Conservation (phyloP, 2,113 vertebrate genomes). For the Danio rerio region GRCz12tu NC_133197.1:12744001-12744500, state of each 20-base stretch:
- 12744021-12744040: background rate
- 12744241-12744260: conserved; percentile 3
- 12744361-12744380: conserved; percentile 65
- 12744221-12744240: conserved; percentile 36
- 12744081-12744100: background rate
- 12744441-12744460: conserved; percentile 68
- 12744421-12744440: conserved; percentile 55
- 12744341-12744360: conserved; percentile 46
- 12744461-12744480: background rate
- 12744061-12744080: background rate
- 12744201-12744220: background rate
- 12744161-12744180: background rate
- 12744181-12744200: background rate
- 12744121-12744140: conserved; percentile 33
- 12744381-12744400: conserved; percentile 65
- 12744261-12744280: conserved; percentile 12
- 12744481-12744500: background rate
- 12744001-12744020: conserved; percentile 24
- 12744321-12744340: background rate
- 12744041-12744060: no score
- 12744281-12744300: background rate
- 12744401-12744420: conserved; percentile 58
- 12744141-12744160: conserved; percentile 21
- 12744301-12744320: conserved; percentile 3
- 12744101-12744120: conserved; percentile 21